These are phyloP conservation scores for Rotaria macrura DNA, from an alignment of 2,888 invertebrate genomes.

Conservation along the genomic window DNA sequence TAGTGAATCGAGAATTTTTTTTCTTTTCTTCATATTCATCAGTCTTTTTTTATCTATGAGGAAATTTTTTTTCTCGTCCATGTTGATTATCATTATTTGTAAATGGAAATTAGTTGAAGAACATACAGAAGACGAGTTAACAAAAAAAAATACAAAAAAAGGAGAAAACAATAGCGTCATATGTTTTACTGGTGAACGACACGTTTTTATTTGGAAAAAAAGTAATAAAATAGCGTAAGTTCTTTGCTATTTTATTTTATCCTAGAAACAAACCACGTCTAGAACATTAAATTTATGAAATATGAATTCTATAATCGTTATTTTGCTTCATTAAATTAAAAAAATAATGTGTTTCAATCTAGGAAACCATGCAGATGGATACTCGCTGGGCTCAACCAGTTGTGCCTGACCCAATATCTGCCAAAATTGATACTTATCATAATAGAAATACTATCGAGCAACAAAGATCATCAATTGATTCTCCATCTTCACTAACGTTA, in stretches of 20 bases:
- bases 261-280: not conserved
- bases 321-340: not conserved
- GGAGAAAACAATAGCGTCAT: not conserved
- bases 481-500: not conserved
- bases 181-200: not conserved
- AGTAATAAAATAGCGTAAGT: not conserved
- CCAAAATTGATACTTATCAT: not conserved
- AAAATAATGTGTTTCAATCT: not conserved
- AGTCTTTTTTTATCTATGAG: not conserved
- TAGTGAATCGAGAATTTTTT: not conserved
- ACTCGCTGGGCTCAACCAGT: not conserved
- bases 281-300: not conserved
- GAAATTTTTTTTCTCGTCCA: not conserved
- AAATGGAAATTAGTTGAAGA: not conserved
- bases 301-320: not conserved
- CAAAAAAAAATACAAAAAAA: not conserved
- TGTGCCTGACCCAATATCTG: not conserved
- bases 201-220: not conserved
- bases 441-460: not conserved
- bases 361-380: not conserved
- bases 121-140: not conserved
- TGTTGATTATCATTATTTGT: constrained; percentile 1
- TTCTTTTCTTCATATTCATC: not conserved
- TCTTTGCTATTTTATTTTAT: not conserved
- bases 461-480: not conserved